These are phyloP conservation scores for Euura saliciscinereae DNA, from an alignment of 1,140 invertebrate genomes.

Conservation along the genomic window DNA sequence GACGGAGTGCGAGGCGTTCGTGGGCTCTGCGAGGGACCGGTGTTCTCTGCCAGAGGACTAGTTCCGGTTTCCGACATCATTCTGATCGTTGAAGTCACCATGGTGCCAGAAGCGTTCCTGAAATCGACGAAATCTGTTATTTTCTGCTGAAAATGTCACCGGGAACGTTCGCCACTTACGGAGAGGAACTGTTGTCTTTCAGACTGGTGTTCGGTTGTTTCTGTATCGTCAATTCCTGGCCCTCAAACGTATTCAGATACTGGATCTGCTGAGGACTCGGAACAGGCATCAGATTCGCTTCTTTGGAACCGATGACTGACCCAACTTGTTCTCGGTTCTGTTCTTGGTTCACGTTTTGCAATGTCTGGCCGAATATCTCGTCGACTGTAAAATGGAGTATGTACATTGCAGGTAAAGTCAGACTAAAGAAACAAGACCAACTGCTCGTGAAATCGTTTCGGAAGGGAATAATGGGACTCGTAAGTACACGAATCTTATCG, in stretches of 20 bases:
- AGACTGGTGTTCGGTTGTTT: slow-evolving; percentile 93
- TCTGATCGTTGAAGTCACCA: slow-evolving; percentile 38
- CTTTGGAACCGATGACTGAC: slow-evolving; percentile 66
- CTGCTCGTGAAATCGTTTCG: too few species aligned
- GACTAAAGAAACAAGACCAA: too few species aligned
- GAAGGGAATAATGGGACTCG: too few species aligned
- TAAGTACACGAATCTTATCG: too few species aligned
- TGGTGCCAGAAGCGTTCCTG: slow-evolving; percentile 24
- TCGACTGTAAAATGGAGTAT: slow-evolving; percentile 62
- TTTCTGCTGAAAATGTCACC: too few species aligned
- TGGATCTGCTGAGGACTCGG: slow-evolving; percentile 96
- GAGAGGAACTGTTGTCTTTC: slow-evolving; percentile 69
- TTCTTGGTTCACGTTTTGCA: slow-evolving; percentile 79
- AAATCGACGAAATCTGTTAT: slow-evolving; percentile 20
- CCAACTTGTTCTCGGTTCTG: slow-evolving; percentile 64
- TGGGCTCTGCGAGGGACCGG: slow-evolving; percentile 53
- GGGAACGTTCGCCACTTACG: slow-evolving; percentile 56
- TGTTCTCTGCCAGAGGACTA: slow-evolving; percentile 56
- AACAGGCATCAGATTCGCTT: slow-evolving; percentile 93
- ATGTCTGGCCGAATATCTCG: slow-evolving; percentile 79
- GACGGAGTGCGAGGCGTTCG: slow-evolving; percentile 57
- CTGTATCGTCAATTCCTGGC: slow-evolving; percentile 95
- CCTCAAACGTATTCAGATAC: slow-evolving; percentile 94
- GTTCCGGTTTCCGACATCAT: slow-evolving; percentile 47
- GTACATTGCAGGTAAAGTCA: background rate